These are phyloP conservation scores for Pyrrhura leucotis DNA, from an alignment of 2,797 vertebrate genomes.

Conservation along the genomic window DNA sequence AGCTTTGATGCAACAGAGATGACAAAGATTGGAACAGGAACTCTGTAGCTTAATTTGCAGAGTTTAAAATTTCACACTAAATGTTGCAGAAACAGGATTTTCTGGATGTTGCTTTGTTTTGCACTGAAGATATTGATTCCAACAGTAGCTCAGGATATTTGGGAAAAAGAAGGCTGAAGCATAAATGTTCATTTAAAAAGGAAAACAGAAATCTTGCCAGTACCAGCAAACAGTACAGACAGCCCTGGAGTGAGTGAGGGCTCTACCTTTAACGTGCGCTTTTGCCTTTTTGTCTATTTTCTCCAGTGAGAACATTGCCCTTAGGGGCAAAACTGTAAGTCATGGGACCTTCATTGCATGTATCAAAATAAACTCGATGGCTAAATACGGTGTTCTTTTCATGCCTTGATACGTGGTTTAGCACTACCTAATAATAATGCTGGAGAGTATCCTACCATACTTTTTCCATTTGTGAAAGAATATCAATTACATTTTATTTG, in stretches of 20 bases:
- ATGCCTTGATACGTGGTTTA: slow-evolving; percentile 1
- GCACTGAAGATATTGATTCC: not conserved
- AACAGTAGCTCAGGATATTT: not conserved
- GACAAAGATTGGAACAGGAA: fast-evolving
- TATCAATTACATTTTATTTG: slow-evolving; percentile 14
- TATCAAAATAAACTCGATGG: not conserved
- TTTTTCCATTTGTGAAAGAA: not conserved
- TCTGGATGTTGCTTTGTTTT: not conserved
- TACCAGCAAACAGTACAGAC: not conserved
- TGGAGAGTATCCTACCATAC: not conserved
- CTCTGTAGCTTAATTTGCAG: not conserved
- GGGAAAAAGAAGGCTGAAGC: not conserved
- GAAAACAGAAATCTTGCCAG: not conserved
- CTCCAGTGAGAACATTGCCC: not conserved
- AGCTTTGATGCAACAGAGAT: fast-evolving
- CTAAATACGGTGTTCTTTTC: not conserved
- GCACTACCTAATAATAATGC: not conserved
- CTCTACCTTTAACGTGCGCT: not conserved
- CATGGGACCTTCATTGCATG: not conserved
- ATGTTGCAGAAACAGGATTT: not conserved
- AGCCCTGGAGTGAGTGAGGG: not conserved
- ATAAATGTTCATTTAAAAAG: not conserved
- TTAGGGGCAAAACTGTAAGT: slow-evolving; percentile 9
- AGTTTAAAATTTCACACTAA: not conserved
- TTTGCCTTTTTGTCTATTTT: not conserved